Conservation (phyloP, 2,113 vertebrate genomes). For the Polypterus senegalus region DNA sequence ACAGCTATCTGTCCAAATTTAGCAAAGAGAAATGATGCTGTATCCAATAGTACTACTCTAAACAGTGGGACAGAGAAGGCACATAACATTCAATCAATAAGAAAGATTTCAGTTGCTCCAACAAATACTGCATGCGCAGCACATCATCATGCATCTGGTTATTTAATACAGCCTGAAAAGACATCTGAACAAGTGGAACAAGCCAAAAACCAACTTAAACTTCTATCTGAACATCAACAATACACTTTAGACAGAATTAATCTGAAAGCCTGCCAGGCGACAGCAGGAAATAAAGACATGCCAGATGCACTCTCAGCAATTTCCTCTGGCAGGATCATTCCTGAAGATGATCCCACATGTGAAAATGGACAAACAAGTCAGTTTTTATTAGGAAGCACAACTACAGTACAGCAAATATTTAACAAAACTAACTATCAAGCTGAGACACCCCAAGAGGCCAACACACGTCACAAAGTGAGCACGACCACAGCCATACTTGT, state of each 20-base stretch:
- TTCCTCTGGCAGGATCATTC: constrained; percentile 14
- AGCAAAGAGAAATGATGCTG: constrained; percentile 26
- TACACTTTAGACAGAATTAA: constrained; percentile 39
- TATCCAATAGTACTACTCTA: too few species aligned
- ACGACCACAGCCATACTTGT: constrained; percentile 33
- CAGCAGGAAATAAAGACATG: constrained; percentile 22
- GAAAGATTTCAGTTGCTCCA: too few species aligned
- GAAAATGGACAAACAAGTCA: constrained; percentile 24
- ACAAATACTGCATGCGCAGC: too few species aligned
- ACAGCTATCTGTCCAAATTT: constrained; percentile 42
- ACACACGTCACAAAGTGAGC: constrained; percentile 16
- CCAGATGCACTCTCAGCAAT: constrained; percentile 8
- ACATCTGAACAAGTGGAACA: not conserved
- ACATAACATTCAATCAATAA: too few species aligned
- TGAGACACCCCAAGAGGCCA: not conserved
- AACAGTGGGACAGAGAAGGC: too few species aligned
- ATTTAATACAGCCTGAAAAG: too few species aligned
- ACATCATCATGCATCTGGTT: too few species aligned
- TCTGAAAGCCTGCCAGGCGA: constrained; percentile 41
- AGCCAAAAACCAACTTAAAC: not conserved
- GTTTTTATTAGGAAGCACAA: constrained; percentile 9
- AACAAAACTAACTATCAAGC: constrained; percentile 22
- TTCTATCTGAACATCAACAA: constrained; percentile 1
- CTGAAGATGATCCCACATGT: constrained; percentile 21
- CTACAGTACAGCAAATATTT: constrained; percentile 17